Base-by-base conservation (phyloP, 1,140 invertebrate genomes). In the Magallana ariakensis region DNA sequence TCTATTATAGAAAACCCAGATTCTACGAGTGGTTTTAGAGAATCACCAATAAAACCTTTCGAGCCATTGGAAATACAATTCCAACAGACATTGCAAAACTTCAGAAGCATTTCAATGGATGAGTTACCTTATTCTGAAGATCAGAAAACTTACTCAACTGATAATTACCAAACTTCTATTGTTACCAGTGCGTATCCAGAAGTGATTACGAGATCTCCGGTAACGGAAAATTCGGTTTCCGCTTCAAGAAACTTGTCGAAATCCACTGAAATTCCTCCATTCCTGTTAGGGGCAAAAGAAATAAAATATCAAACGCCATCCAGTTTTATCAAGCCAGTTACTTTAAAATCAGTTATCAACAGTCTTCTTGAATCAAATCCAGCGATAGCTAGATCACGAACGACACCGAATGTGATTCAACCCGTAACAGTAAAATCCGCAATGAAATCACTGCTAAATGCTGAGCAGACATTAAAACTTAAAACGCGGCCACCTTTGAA, bases 1-100 rank as follows among this genome's bases (percentile, higher is more conserved):
- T 62, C 83, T 11, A 85, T 87, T 33, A 55, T 55, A 1, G 85
- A 58, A 4, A 66, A 84, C 66, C 19, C 81, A 13, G 54, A 82
- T 19, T 56, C 33, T 19, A 10, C 16, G 54, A 82, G 54, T n/a
- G 15, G 19, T 15, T 82, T 10, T 5, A 82, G 7, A 1, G 16
- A 54, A 6, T 54, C 33, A 56, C 46, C 80, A 15, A 10, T 54
- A 6, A 33, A 56, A 10, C 53, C n/a, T 15, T 54, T 54, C 8
- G 80, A 56, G 46, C 46, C 55, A 55, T 53, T 54, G 5, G 55
- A 82, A 82, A 55, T 54, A 54, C 80, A 54, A 19, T 53, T 82
- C 9, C 53, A n/a, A 55, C 16, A 82, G 13, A 55, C 80, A 13
- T n/a, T 55, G 13, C n/a, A 82, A 82, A 22, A 55, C 19, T 82